phyloP scores from a whole-genome alignment of 2,797 vertebrate species.

The Tokudaia muenninki region DNA sequence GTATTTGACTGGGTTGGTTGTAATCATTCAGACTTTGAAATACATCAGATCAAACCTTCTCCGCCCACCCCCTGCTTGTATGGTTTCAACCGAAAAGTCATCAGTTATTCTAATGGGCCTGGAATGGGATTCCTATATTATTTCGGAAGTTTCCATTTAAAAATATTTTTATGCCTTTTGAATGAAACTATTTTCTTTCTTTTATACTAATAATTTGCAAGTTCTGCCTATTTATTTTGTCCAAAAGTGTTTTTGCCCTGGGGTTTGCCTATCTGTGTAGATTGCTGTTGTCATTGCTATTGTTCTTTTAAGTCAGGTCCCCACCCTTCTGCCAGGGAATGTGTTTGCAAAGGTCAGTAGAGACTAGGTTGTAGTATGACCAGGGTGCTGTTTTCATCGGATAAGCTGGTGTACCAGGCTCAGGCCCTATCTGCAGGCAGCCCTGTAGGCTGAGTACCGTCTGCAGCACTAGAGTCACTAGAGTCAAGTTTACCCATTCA shows the following conservation, averaged over 20 bases:
- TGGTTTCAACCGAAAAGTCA: neutral
- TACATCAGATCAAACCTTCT: neutral
- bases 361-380: neutral
- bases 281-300: neutral
- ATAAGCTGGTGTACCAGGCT: too few species aligned
- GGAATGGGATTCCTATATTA: neutral
- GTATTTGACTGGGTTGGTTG: neutral
- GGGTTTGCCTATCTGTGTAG: neutral
- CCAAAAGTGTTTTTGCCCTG: neutral
- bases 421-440: neutral
- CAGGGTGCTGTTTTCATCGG: neutral
- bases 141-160: neutral
- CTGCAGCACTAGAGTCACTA: neutral
- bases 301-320: neutral
- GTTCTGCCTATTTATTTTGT: neutral
- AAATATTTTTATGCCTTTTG: neutral
- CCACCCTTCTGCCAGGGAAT: neutral
- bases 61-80: neutral
- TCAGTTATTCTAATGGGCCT: neutral
- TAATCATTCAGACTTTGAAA: neutral
- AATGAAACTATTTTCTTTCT: neutral
- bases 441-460: neutral
- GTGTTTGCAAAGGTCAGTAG: neutral
- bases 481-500: neutral
- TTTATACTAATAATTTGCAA: neutral